Base-by-base conservation (phyloP, 35 echinoderm and acorn worm genomes). In the Apostichopus japonicus region DNA sequence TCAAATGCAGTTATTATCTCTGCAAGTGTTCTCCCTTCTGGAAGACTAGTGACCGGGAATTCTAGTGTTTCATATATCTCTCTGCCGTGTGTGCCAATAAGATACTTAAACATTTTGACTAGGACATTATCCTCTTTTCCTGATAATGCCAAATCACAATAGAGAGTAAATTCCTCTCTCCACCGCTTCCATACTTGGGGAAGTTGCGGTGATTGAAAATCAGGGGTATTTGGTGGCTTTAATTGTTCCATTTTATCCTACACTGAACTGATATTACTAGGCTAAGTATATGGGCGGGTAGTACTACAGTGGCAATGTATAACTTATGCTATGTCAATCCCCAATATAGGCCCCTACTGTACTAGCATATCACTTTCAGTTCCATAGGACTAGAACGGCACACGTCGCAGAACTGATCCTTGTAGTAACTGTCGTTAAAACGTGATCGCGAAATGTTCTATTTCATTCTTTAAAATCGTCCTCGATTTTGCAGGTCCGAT, bases 31-130 rank as follows among this genome's bases (percentile, higher is more conserved):
- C 44, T 24, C 8, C 65, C 10, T 44, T 24, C 9, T 24, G 57
- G 11, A 9, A 7, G 0, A 14, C 16, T 15, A 27, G 25, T 27
- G 25, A 27, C 25, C 5, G 62, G 44, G 24, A 90, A 19, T 13
- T 19, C 21, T 15, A 90, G 14, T 5, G 88, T 90, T 13, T 90
- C 57, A 4, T 79, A 17, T 13, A 90, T 57, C 13, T 90, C 65
- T 16, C 88, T 53, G 6, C 88, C 88, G 6, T 90, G 10, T 11
- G 8, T 23, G 4, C 88, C 88, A 24, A 90, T 72, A 6, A 90
- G 88, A 63, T 90, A 90, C 22, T 33, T 71, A 19, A 90, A 90
- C 88, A 90, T 90, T 22, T 90, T 53, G 8, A 90, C 65, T 23
- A 79, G 6, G 23, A 77, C 33, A 4, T 4, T 57, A 4, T 90